Evolutionary conservation across 2,797 vertebrate species (phyloP), one percentile per base, ranked within the genome.

Genomic region (Cryptoprocta ferox): DNA sequence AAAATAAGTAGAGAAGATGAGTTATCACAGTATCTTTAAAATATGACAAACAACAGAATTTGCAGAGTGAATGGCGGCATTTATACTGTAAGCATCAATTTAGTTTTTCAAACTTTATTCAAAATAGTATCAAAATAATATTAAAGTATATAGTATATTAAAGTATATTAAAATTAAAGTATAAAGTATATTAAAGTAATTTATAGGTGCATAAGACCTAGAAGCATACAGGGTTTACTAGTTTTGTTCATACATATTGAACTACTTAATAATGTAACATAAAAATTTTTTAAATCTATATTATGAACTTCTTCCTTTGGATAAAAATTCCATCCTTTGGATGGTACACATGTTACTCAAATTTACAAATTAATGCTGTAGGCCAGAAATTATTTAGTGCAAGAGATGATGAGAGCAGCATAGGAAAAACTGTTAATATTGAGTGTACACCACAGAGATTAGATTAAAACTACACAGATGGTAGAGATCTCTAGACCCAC

Each of bases 51-150:
- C 48, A 48, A 45, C 45, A 86, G 50, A 79, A 42, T 50, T 35
- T 48, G 76, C n/a, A 76, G 14, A 68, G 32, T 18, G 19, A 42
- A 35, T 66, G 28, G 53, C 59, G 90, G 66, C 39, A 93, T 37
- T 91, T 66, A 50, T 30, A 35, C 0, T 35, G 14, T 30, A 75
- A 48, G 5, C 13, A 75, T 83, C 63, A 75, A 59, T 65, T 85
- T 85, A 56, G 66, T 63, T 94, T 89, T 76, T 53, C 68, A 94
- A 96, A 66, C 26, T 85, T 70, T 42, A 71, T 35, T 73, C 39
- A 82, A 94, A 95, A 28, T 91, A 73, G 50, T 26, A 80, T 73
- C 63, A 75, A 96, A 93, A 68, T 59, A 83, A 48, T 61, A 86
- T 6, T 85, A 21, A 83, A 86, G 24, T 78, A 63, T 87, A 81